A percentile compares a stretch with the other conserved stretches of the same genome.
Conservation (phyloP, 92 coral and sea anemone species). For the Muricea muricata region DNA sequence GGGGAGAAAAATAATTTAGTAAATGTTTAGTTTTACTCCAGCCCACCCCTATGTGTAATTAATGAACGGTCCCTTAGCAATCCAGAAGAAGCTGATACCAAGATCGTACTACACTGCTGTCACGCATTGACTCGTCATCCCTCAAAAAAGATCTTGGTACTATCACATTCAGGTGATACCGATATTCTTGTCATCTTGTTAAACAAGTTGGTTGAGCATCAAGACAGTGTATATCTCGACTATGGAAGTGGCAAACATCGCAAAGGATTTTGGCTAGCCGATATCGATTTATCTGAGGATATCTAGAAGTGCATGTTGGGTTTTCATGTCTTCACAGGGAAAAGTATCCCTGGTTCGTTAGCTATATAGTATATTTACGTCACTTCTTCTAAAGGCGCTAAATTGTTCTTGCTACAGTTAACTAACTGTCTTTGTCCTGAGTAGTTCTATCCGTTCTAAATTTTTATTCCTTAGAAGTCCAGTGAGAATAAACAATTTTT, state of each 20-base stretch:
- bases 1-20: too few species aligned
- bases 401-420: too few species aligned
- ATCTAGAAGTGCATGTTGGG: not conserved
- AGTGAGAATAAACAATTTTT: too few species aligned
- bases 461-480: too few species aligned
- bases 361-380: slow-evolving; percentile 21
- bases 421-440: too few species aligned
- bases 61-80: too few species aligned
- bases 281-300: not conserved
- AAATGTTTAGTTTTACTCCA: too few species aligned
- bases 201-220: not conserved
- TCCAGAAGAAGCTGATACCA: slow-evolving; percentile 21
- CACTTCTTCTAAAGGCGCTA: slow-evolving; percentile 14
- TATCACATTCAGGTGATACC: too few species aligned
- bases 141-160: not conserved
- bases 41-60: too few species aligned
- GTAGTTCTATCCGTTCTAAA: too few species aligned
- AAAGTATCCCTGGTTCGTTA: too few species aligned
- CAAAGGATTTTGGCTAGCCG: not conserved
- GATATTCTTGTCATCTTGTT: slow-evolving; percentile 1
- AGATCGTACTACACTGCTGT: slow-evolving; percentile 6
- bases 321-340: slow-evolving; percentile 33
- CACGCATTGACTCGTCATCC: slow-evolving; percentile 13
- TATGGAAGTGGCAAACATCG: not conserved
- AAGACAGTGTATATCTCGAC: not conserved